These are phyloP conservation scores for Coranthus polyacanthus DNA, from an alignment of 2,797 vertebrate genomes.

Conservation along the genomic window DNA sequence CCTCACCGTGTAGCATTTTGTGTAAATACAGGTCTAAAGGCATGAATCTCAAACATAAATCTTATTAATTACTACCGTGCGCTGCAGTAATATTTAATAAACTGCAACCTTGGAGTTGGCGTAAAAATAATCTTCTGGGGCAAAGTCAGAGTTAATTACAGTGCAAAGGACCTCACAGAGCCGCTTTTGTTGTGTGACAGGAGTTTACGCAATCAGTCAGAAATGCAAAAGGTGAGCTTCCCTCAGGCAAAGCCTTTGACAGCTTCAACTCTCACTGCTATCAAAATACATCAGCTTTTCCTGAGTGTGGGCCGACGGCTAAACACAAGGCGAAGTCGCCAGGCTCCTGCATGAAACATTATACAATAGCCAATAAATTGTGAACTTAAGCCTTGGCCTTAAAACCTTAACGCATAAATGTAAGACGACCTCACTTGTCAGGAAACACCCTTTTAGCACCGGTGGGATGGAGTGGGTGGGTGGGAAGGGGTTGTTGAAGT, in stretches of 20 bases:
- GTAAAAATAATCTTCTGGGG: conserved; percentile 46
- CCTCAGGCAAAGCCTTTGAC: conserved; percentile 75
- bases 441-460: conserved; percentile 80
- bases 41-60: neutral
- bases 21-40: conserved; percentile 25
- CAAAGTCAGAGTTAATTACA: conserved; percentile 71
- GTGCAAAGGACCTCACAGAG: conserved; percentile 55
- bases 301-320: conserved; percentile 59
- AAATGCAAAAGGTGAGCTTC: conserved; percentile 81
- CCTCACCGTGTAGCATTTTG: conserved; percentile 17
- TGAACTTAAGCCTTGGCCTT: conserved; percentile 75
- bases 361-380: conserved; percentile 81
- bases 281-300: conserved; percentile 79
- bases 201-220: conserved; percentile 80
- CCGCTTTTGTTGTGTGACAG: conserved; percentile 75
- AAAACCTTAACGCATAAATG: conserved; percentile 77
- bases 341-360: conserved; percentile 73
- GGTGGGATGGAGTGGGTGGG: conserved; percentile 62
- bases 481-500: conserved; percentile 71
- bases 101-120: conserved; percentile 47
- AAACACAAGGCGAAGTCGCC: conserved; percentile 68
- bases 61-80: conserved; percentile 47
- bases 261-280: conserved; percentile 80
- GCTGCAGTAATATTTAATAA: conserved; percentile 52
- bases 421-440: conserved; percentile 79